Base-by-base conservation (phyloP, 2,888 invertebrate species). In the Pediacus dermestoides region DNA sequence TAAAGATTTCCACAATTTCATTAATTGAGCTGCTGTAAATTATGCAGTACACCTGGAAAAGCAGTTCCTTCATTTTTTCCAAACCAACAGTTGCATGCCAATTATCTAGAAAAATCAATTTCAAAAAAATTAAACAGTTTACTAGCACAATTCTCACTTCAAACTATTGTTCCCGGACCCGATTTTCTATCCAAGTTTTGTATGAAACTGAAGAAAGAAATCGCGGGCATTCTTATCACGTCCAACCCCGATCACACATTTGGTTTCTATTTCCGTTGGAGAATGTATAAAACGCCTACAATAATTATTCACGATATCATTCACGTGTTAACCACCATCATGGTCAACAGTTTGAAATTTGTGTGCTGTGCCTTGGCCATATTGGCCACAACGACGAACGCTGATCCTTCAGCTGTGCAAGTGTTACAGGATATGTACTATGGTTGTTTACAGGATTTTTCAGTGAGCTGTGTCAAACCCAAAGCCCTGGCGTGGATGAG, bases 401-500 rank as follows among this genome's bases (percentile, higher is more conserved):
- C 58, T 28, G 57, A 52, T 23, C 47, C 45, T 16, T 76, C 82
- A n/a, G 83, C 82, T 1, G 70, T 78, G 2, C 79, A 77, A 46
- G 67, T 85, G 57, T 72, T 79, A 10, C 71, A 71, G 46, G 82
- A 81, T 58, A 79, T 84, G 68, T 85, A 83, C 63, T 68, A 74
- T 34, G 74, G 77, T 64, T 85, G 85, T 57, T 63, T 85, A 30
- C 79, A 78, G 62, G 78, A 81, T 57, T 79, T 82, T 57, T 82
- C 82, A 25, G 72, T 81, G 46, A 75, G 77, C 57, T 89, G 89
- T 70, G 81, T 85, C 36, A 82, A 84, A 58, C 88, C 88, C 4
- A 85, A 85, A 67, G 78, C 88, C 28, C 66, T 88, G 60, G 75
- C 80, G 49, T 88, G 87, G 81, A 75, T 87, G 53, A 81, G 80